Evolutionary conservation across 2,113 vertebrate species (phyloP), one percentile per base, ranked within the genome.

Genomic region (Limnothrissa miodon): DNA sequence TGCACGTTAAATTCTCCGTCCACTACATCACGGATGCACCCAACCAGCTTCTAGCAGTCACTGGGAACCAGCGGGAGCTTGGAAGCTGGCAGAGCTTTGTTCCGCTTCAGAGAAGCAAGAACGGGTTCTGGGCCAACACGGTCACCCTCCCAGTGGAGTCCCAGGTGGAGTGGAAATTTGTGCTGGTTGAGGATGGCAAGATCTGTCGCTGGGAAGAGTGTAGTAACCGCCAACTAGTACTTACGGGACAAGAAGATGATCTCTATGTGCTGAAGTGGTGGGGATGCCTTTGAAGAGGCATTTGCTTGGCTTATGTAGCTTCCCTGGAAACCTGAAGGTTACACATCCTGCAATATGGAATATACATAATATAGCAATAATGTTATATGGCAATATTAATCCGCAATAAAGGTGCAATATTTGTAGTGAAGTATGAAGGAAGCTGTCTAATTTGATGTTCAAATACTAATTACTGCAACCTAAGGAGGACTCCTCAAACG

Each of bases 161-260:
- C 29, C 92, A 87, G 36, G 85, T 98, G 23, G 95, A 98, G 90
- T 99, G 98, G 98, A 99, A 99, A 88, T 98, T 99, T 81, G 94
- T 98, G 56, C 78, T 99, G 85, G 92, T 98, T 88, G 97, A 99
- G 78, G 91, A 96, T 0, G 97, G 95, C 1, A 90, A 92, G 74
- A 93, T 99, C 42, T 92, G 87, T 25, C 96, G 97, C 11, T 99
- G 97, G 98, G 98, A 99, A 91, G 98, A 99, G 88, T 97, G 97
- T 0, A 59, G 84, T 42, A 99, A 99, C 46, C 95, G 97, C 9
- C 88, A 83, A 53, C 92, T 99, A 4, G 88, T 95, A 62, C 81
- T 88, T 42, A 97, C 95, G 0, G 95, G 95, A 45, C 90, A 82
- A 0, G 95, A 95, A 87, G 89, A 93, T 0, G 95, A 96, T 86